Evolutionary conservation across 2,888 invertebrate species (phyloP), one percentile per base, ranked within the genome.

Genomic region (Acanthoscelides obtectus): DNA sequence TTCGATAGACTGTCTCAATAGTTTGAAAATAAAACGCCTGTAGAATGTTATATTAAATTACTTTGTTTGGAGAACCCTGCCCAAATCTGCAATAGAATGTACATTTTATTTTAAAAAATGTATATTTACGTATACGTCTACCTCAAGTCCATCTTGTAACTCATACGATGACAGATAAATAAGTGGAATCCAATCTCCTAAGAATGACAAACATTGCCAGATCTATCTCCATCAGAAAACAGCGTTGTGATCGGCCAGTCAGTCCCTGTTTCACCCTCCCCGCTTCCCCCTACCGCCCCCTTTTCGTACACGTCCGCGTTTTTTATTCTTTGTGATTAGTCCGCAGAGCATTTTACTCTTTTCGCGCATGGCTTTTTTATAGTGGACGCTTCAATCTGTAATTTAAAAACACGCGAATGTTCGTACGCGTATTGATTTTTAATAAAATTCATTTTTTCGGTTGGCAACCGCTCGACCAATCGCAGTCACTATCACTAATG

Each of bases 361-460:
- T 84, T 83, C 84, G 85, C 85, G 85, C 85, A 85, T 85, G 85
- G 84, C 85, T 84, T 84, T 84, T 85, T 85, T 80, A 80, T 81
- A 79, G 83, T 83, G 83, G 83, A 83, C 83, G 84, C 84, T 85
- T 84, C 84, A 84, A 84, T 84, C 84, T 83, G 84, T 85, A 85
- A 85, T 85, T 85, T 84, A 85, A 85, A 85, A 84, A 85, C 85
- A 84, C 84, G 84, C 84, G 84, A 84, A 83, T 84, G 84, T 84
- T 81, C 79, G 85, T 45, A 66, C 21, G 5, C 3, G 66, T 85
- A 85, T 85, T 85, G 85, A 85, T 85, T 85, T 85, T 85, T 85
- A 85, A 85, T 85, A 85, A 85, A 85, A 85, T 85, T 85, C 84
- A 84, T 84, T 85, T 85, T 85, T 85, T 85, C 83, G 84, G 84